Percentiles rank a stretch among this genome's conserved stretches.
Evolutionary conservation across 2,797 vertebrate genomes (phyloP).

Genomic region (Gephyroberyx darwinii): DNA sequence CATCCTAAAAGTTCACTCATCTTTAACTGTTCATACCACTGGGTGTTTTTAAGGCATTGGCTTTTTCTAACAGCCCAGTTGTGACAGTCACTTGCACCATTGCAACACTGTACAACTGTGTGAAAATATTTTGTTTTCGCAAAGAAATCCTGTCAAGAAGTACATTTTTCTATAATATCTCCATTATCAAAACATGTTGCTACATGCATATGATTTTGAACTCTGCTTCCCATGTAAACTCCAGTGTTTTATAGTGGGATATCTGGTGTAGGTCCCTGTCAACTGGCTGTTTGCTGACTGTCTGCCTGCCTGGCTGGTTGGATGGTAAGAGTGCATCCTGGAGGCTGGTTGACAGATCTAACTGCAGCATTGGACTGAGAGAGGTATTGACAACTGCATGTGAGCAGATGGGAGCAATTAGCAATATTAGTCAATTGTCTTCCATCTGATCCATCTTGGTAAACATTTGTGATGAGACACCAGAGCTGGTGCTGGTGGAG

Average conservation of each 20-base stretch:
- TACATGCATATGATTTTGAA: constrained; percentile 4
- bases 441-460: constrained; percentile 68
- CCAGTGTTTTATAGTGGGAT: constrained; percentile 14
- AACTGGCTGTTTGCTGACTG: constrained; percentile 25
- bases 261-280: constrained; percentile 19
- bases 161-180: background rate
- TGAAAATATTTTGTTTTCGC: constrained; percentile 10
- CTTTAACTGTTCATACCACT: background rate
- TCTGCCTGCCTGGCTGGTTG: constrained; percentile 37
- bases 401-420: constrained; percentile 79
- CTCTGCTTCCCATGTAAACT: background rate
- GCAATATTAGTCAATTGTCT: constrained; percentile 67
- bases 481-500: constrained; percentile 34
- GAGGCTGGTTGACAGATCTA: constrained; percentile 58
- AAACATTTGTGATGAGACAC: constrained; percentile 67
- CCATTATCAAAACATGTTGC: constrained; percentile 41
- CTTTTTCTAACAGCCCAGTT: background rate
- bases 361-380: constrained; percentile 68
- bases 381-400: constrained; percentile 73
- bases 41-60: constrained; percentile 4
- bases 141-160: background rate
- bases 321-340: constrained; percentile 53
- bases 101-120: background rate
- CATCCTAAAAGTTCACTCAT: constrained; percentile 14
- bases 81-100: background rate